Conservation (phyloP, 2,888 invertebrate genomes). For the Macrophya alboannulata region DNA sequence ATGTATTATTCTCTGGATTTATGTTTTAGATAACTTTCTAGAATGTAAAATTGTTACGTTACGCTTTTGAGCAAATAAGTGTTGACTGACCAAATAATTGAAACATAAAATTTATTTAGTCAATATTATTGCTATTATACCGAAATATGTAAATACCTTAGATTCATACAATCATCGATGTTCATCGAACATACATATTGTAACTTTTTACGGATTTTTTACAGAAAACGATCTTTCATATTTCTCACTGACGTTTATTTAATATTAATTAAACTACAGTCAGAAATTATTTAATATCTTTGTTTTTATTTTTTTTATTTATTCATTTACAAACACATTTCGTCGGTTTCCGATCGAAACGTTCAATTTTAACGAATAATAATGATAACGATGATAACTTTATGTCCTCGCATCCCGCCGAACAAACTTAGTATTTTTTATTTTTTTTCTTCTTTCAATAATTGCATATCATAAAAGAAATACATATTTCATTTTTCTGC, state of each 20-base stretch:
- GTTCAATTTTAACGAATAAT: neutral
- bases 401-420: too few relatives aligned
- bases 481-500: conserved; percentile 10
- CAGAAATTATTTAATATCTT: conserved; percentile 8
- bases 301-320: neutral
- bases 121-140: too few relatives aligned
- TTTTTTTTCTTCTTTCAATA: neutral
- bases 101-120: too few relatives aligned
- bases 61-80: too few relatives aligned
- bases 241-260: conserved; percentile 15
- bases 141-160: too few relatives aligned
- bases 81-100: too few relatives aligned
- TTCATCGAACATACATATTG: too few relatives aligned
- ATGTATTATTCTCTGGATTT: too few relatives aligned
- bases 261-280: conserved; percentile 23
- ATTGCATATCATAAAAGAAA: conserved; percentile 26
- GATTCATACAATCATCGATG: too few relatives aligned
- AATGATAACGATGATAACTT: neutral
- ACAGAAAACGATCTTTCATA: neutral
- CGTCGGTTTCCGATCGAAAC: neutral
- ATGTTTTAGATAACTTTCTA: too few relatives aligned
- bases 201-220: too few relatives aligned
- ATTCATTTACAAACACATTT: neutral
- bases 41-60: too few relatives aligned
- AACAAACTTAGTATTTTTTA: neutral